Conservation (phyloP, 37 sponge, comb jelly and placozoan species). For the Eunapius fragilis region DNA sequence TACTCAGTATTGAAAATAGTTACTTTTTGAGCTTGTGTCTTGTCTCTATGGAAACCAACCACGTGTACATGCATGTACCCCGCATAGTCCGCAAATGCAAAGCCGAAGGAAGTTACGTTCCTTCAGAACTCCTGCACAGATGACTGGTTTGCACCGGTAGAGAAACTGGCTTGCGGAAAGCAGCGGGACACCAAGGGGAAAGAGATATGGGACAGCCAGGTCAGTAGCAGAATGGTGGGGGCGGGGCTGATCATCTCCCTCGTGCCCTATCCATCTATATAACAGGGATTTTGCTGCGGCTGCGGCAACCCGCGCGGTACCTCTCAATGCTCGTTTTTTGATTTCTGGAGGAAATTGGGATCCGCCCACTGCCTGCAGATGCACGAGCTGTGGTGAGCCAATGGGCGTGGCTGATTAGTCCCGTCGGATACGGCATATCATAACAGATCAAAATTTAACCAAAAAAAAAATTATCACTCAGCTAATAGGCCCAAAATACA, state of each 20-base stretch:
- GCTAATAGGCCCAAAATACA: too few relatives aligned
- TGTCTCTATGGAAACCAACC: too few relatives aligned
- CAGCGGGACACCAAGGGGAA: constrained; percentile 16
- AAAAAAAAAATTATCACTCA: too few relatives aligned
- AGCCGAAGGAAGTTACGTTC: constrained; percentile 46
- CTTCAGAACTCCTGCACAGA: constrained; percentile 45
- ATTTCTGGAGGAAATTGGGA: background rate
- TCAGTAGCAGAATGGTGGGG: background rate
- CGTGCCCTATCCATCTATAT: too few relatives aligned
- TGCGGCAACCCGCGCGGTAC: constrained; percentile 23
- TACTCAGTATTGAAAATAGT: too few relatives aligned
- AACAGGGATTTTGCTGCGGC: constrained; percentile 77
- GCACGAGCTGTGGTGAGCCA: constrained; percentile 43
- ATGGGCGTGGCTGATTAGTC: background rate
- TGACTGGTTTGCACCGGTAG: constrained; percentile 5
- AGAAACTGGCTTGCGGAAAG: constrained; percentile 53
- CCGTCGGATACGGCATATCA: too few relatives aligned
- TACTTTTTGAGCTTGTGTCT: too few relatives aligned
- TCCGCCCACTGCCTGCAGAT: constrained; percentile 70
- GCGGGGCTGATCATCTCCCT: background rate
- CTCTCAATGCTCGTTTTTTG: background rate
- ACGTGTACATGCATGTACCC: background rate
- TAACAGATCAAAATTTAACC: too few relatives aligned
- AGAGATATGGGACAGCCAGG: constrained; percentile 75
- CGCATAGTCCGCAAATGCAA: constrained; percentile 65